phyloP scores from a whole-genome alignment of 37 sponge, comb jelly and placozoan species.

The Eunapius fragilis region DNA sequence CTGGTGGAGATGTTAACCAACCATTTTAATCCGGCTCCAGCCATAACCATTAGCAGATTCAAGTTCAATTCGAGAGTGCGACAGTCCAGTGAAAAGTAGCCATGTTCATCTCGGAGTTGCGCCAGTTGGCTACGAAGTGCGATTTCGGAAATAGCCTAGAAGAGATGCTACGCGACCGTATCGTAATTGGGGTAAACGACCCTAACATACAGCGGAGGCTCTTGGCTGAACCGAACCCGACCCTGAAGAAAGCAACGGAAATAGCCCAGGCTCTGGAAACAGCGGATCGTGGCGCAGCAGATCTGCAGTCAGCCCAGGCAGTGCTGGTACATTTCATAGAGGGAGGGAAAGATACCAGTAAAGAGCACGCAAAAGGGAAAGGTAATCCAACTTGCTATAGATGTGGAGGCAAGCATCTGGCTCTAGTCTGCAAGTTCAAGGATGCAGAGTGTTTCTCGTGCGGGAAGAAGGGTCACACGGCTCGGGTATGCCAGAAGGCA shows the following conservation, averaged over 20 bases:
- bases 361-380: too few species aligned
- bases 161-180: constrained; percentile 11
- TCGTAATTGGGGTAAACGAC: constrained; percentile 4
- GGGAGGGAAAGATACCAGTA: background rate
- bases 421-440: constrained; percentile 29
- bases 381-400: constrained; percentile 38
- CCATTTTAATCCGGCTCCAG: background rate
- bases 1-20: background rate
- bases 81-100: background rate
- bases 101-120: background rate
- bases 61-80: background rate
- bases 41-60: background rate
- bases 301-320: constrained; percentile 7
- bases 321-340: background rate
- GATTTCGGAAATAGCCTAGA: too few species aligned
- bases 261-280: constrained; percentile 45
- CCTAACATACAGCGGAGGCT: constrained; percentile 26
- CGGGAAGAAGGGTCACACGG: constrained; percentile 44
- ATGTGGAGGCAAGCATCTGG: constrained; percentile 38
- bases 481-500: constrained; percentile 25
- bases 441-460: constrained; percentile 32
- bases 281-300: constrained; percentile 26
- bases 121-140: background rate
- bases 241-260: constrained; percentile 17
- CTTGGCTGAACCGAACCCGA: constrained; percentile 25